Evolutionary conservation across 23 tunicate species (phyloP).

Genomic region (Ciona savignyi): DNA sequence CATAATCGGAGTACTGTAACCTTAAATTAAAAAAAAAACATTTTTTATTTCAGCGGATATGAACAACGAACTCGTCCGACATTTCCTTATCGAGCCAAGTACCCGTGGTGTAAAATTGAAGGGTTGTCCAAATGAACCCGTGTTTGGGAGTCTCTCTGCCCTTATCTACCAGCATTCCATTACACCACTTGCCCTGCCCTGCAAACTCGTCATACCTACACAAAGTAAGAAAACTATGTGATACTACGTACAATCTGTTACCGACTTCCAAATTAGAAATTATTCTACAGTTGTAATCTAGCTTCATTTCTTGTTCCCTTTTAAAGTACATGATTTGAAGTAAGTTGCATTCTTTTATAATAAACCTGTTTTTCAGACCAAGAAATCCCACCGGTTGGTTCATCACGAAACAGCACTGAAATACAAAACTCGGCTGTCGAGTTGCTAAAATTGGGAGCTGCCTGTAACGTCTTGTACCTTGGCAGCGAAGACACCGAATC

Average conservation of each 20-base stretch:
- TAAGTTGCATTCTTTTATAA: too few species aligned
- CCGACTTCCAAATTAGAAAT: too few species aligned
- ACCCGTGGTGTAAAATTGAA: conserved; percentile 80
- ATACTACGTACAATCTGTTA: too few species aligned
- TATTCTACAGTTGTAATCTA: too few species aligned
- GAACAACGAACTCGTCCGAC: conserved; percentile 81
- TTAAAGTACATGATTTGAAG: too few species aligned
- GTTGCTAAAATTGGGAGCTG: conserved; percentile 71
- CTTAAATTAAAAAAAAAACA: too few species aligned
- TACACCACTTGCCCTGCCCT: conserved; percentile 85
- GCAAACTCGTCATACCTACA: conserved; percentile 77
- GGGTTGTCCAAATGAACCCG: conserved; percentile 89
- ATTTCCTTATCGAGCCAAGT: conserved; percentile 92
- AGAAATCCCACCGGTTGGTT: conserved; percentile 28
- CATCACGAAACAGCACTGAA: conserved; percentile 23
- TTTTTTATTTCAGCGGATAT: conserved; percentile 86
- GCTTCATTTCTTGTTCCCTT: too few species aligned
- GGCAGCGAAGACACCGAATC: conserved; percentile 79
- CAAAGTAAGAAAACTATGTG: conserved; percentile 47
- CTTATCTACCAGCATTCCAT: conserved; percentile 90
- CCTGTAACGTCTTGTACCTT: conserved; percentile 79
- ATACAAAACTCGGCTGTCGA: conserved; percentile 55
- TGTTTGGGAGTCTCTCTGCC: conserved; percentile 88
- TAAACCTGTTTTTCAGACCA: conserved; percentile 31
- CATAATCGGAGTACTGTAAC: too few species aligned